Evolutionary conservation across 2,113 vertebrate species (phyloP), one percentile per base, ranked within the genome.

Genomic region (Eretmochelys imbricata): DNA sequence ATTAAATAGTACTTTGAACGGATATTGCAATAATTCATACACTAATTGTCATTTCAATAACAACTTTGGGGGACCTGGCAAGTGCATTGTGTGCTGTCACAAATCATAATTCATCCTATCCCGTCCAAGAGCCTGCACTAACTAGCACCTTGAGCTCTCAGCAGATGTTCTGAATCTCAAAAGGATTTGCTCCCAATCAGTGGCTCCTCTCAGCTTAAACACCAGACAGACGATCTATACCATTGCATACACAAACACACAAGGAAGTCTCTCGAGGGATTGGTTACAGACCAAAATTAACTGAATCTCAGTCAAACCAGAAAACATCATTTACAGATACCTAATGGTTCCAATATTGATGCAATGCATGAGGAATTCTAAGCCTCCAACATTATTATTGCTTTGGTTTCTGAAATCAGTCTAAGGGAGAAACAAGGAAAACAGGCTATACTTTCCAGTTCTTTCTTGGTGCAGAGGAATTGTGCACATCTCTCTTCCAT

Each of bases 351-450:
- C 53, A 89, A 72, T 69, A 85, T 53, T 27, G 91, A n/a, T 57
- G 17, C 51, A 35, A 76, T 80, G 10, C 3, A 38, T 72, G 13
- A 19, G 17, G 91, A 90, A 13, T 80, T n/a, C 54, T 38, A 51
- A 5, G 49, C 80, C 88, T 92, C 57, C 80, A 51, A 90, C 35
- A 65, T 31, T 24, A 75, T 78, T 54, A 24, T 46, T 55, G 9
- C 93, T 76, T 88, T 89, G 22, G 51, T 88, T 96, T 89, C 89
- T 89, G 90, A 97, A 94, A 89, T 11, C 90, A 48, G 53, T 82
- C 24, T 88, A 46, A 85, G 88, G 0, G 8, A 69, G 51, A 84
- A 69, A 88, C 12, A 19, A 9, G 69, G 24, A 88, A 87, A 88
- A 48, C 49, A 55, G 20, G 46, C 81, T 90, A 24, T 1, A 29